Percentiles rank a stretch among this genome's conserved stretches.
Evolutionary conservation across 2,113 vertebrate species (phyloP).

Genomic region (Gymnocephalus cernua): DNA sequence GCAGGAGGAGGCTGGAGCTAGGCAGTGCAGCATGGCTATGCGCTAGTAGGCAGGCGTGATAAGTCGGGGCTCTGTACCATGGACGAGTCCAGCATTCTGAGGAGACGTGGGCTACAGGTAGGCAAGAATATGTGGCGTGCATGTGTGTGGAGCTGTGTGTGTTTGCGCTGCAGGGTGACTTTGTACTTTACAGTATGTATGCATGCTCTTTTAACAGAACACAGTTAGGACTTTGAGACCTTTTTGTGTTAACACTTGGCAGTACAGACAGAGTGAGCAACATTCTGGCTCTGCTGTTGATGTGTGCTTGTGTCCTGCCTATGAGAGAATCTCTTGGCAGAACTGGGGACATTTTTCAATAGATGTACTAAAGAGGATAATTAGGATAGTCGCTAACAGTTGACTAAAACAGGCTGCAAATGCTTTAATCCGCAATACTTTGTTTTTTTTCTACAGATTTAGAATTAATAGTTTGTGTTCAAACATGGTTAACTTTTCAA

Average conservation of each 20-base stretch:
- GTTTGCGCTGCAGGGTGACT: conserved; percentile 12
- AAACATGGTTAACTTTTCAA: conserved; percentile 24
- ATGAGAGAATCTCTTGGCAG: conserved; percentile 35
- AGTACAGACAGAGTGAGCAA: conserved; percentile 40
- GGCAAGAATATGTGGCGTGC: conserved; percentile 51
- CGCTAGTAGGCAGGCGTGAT: conserved; percentile 83
- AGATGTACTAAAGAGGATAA: not conserved
- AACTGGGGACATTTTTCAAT: conserved; percentile 23
- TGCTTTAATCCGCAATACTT: conserved; percentile 1
- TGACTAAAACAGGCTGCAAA: conserved; percentile 10
- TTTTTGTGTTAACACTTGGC: conserved; percentile 59
- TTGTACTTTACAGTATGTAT: not conserved
- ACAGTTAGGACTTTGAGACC: conserved; percentile 72
- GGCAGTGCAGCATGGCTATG: conserved; percentile 87
- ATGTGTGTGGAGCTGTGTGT: not conserved
- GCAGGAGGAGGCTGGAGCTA: conserved; percentile 71
- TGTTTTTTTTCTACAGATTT: not conserved
- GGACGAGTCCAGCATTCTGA: conserved; percentile 95
- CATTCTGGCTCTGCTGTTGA: conserved; percentile 21
- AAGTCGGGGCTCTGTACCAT: conserved; percentile 82
- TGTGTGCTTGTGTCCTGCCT: conserved; percentile 36
- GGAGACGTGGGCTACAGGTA: conserved; percentile 96
- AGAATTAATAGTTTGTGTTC: conserved; percentile 11
- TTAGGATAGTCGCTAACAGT: not conserved
- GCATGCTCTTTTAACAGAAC: conserved; percentile 23